Base-by-base conservation (phyloP, 2,797 vertebrate species). In the Synaphobranchus kaupii region DNA sequence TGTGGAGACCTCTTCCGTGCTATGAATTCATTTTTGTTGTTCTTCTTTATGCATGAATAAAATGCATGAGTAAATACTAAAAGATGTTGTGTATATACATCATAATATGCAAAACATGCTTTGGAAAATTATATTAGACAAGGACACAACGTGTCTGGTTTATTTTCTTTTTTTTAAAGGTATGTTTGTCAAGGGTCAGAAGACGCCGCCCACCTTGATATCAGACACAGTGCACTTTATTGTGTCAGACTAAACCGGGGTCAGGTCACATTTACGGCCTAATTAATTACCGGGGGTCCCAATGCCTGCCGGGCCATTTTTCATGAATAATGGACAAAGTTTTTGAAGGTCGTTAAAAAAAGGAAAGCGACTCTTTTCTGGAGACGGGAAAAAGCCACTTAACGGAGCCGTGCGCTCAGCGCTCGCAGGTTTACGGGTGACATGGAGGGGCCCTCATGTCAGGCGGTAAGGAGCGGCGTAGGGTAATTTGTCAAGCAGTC, bases 291-390 rank as follows among this genome's bases (percentile, higher is more conserved):
- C 47, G 44, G 78, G 78, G 78, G 47, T 50, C 47, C 78, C 0
- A 22, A 44, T 3, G 20, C 78, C 10, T 22, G 8, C 78, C 78
- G 8, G 78, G 22, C 44, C 22, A 50, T 50, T 50, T 81, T 48
- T 81, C 78, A 81, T 81, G 78, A 81, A 81, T 81, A 81, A 81
- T 81, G 47, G 78, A 81, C 78, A 81, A 12, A 4, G 78, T 50
- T 81, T 78, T 81, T 81, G 78, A 81, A 81, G 78, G 78, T 81
- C 47, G 4, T 50, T 81, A 50, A 81, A 78, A 78, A 81, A 81
- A n/a, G 47, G 47, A 81, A 81, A 81, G 78, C 78, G 44, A 2
- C 47, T 48, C 44, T 81, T 47, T 50, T 81, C 20, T 10, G 12
- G 47, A 81, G 78, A 25, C 22, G 44, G 20, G n/a, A n/a, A 13